phyloP scores from a whole-genome alignment of 2,113 vertebrate genomes.

The Triplophysa tibetana region DNA sequence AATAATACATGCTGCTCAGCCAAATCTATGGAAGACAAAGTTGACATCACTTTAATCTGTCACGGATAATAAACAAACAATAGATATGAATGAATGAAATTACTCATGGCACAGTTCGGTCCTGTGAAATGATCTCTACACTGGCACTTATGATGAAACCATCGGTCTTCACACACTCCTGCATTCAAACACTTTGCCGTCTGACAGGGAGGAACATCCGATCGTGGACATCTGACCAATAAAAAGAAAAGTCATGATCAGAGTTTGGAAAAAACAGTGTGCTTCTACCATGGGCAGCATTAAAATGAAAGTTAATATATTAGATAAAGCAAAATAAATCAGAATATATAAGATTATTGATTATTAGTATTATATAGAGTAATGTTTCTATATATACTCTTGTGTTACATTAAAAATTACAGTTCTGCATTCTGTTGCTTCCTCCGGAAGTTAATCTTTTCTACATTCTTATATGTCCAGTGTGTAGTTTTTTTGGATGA shows the following conservation, averaged over 20 bases:
- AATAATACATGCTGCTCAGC: constrained; percentile 66
- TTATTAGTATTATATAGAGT: no score
- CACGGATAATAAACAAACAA: not conserved
- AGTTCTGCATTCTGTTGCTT: no score
- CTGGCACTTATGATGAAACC: constrained; percentile 72
- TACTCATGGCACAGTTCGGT: constrained; percentile 69
- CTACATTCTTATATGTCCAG: no score
- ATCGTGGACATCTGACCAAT: constrained; percentile 67
- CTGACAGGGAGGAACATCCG: constrained; percentile 58
- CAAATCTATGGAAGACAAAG: constrained; percentile 58
- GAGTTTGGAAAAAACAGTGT: no score
- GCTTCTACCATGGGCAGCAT: no score
- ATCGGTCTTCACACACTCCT: constrained; percentile 70
- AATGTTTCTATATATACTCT: no score
- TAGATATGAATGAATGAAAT: not conserved
- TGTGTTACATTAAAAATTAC: no score
- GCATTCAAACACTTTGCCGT: constrained; percentile 67
- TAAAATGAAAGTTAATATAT: no score
- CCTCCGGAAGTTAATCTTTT: no score
- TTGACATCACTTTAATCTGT: not conserved
- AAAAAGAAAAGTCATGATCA: not conserved
- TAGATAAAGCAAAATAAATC: no score
- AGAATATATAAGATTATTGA: no score
- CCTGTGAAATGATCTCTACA: constrained; percentile 70
- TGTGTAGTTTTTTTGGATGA: no score